phyloP scores from a whole-genome alignment of 2,113 vertebrate species.

The Mungos mungo region DNA sequence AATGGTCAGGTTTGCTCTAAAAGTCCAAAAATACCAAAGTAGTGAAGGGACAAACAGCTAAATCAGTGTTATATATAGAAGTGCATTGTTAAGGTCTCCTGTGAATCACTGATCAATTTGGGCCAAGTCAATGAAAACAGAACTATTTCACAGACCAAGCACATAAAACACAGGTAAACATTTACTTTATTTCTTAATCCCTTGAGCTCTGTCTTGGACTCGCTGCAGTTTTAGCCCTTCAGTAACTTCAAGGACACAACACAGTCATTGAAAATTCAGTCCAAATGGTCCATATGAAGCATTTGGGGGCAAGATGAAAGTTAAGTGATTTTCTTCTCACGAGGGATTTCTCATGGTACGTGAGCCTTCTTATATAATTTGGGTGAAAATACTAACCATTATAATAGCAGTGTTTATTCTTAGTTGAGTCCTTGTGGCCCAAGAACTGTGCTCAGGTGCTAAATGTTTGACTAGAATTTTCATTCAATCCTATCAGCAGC shows the following conservation, averaged over 20 bases:
- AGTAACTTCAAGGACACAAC: conserved; percentile 28
- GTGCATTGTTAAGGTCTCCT: neutral
- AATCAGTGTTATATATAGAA: conserved; percentile 40
- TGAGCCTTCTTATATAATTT: neutral
- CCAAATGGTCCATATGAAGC: neutral
- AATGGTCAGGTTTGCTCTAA: neutral
- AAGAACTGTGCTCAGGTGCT: neutral
- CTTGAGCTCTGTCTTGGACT: neutral
- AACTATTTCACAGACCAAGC: conserved; percentile 53
- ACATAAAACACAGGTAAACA: conserved; percentile 67
- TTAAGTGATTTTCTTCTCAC: neutral
- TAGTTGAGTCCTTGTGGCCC: neutral
- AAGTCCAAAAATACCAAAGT: conserved; percentile 35
- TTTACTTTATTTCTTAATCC: conserved; percentile 65
- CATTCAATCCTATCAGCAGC: neutral
- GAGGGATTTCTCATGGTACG: neutral
- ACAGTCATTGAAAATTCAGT: conserved; percentile 3
- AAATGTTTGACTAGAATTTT: neutral
- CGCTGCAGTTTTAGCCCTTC: neutral
- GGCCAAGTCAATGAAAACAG: conserved; percentile 61
- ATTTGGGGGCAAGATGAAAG: neutral
- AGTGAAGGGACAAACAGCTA: neutral
- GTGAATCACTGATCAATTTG: conserved; percentile 47
- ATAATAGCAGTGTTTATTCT: neutral
- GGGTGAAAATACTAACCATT: neutral